A percentile compares a stretch with the other conserved stretches of the same genome.
phyloP scores from a whole-genome alignment of 2,113 vertebrate genomes.

The Solea senegalensis region DNA sequence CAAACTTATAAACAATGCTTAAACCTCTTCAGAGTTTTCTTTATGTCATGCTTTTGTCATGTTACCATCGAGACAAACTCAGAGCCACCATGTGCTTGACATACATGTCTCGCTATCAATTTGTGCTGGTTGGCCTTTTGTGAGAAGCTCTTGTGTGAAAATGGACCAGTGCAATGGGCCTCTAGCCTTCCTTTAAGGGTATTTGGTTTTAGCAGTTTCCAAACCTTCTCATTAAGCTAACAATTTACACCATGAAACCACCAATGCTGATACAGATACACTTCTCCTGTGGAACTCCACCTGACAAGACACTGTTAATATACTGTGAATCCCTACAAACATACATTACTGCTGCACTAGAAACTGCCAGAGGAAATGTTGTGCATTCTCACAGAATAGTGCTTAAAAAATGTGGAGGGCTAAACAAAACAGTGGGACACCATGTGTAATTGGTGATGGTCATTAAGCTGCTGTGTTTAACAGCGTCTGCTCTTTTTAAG shows the following conservation, averaged over 20 bases:
- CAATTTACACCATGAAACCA: background rate
- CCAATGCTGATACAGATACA: background rate
- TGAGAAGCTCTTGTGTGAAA: slow-evolving; percentile 13
- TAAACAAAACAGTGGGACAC: too few relatives aligned
- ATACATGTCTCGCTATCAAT: slow-evolving; percentile 56
- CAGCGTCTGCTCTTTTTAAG: too few relatives aligned
- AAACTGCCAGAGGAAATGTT: too few relatives aligned
- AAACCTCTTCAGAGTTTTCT: slow-evolving; percentile 5
- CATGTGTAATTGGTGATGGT: too few relatives aligned
- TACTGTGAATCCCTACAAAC: background rate
- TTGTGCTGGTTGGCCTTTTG: slow-evolving; percentile 47
- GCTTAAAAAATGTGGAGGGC: too few relatives aligned
- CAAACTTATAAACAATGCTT: background rate
- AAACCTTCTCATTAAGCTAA: background rate
- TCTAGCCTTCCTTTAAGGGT: background rate
- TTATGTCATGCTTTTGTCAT: slow-evolving; percentile 17
- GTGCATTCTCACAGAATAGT: too few relatives aligned
- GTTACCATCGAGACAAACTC: slow-evolving; percentile 61
- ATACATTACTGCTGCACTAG: background rate
- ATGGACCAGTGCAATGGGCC: background rate
- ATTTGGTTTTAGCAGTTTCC: background rate
- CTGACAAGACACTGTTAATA: background rate
- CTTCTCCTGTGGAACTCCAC: background rate
- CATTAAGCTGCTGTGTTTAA: too few relatives aligned
- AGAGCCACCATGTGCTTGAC: slow-evolving; percentile 19